These are phyloP conservation scores for Neelides sp. DNA, from an alignment of 1,140 invertebrate genomes.

Conservation along the genomic window DNA sequence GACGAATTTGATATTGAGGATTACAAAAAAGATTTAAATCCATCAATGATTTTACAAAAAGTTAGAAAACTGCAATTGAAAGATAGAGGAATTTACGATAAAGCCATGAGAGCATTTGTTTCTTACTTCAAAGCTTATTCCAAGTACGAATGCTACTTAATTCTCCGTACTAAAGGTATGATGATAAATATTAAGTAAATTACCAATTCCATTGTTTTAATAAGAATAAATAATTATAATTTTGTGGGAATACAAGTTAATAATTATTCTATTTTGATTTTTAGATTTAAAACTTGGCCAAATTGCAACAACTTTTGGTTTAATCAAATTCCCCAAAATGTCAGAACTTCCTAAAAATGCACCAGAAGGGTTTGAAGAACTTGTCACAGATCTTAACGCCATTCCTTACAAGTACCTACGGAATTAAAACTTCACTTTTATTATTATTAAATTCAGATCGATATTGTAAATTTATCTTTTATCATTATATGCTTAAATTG, in stretches of 20 bases:
- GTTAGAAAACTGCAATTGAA: constrained; percentile 49
- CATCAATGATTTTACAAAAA: constrained; percentile 29
- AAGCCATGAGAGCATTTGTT: constrained; percentile 83
- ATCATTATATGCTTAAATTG: neutral
- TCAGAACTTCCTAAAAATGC: constrained; percentile 71
- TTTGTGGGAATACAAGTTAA: constrained; percentile 2
- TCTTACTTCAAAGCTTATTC: constrained; percentile 86
- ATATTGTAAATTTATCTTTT: too few species aligned
- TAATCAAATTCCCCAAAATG: constrained; percentile 84
- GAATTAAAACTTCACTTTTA: too few species aligned
- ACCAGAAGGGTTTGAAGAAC: constrained; percentile 49
- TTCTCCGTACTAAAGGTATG: constrained; percentile 65
- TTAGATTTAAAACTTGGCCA: constrained; percentile 71
- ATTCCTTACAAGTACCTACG: constrained; percentile 57
- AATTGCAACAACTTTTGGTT: constrained; percentile 73
- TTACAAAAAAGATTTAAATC: neutral
- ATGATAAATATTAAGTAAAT: neutral
- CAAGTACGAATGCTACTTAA: constrained; percentile 88
- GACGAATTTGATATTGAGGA: too few species aligned
- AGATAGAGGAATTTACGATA: constrained; percentile 70
- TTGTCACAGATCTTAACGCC: constrained; percentile 56
- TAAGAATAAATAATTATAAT: neutral
- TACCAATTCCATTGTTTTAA: neutral
- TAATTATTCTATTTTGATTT: constrained; percentile 20
- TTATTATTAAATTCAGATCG: too few species aligned